Base-by-base conservation (phyloP, 35 echinoderm and acorn worm genomes). In the Acanthaster planci region DNA sequence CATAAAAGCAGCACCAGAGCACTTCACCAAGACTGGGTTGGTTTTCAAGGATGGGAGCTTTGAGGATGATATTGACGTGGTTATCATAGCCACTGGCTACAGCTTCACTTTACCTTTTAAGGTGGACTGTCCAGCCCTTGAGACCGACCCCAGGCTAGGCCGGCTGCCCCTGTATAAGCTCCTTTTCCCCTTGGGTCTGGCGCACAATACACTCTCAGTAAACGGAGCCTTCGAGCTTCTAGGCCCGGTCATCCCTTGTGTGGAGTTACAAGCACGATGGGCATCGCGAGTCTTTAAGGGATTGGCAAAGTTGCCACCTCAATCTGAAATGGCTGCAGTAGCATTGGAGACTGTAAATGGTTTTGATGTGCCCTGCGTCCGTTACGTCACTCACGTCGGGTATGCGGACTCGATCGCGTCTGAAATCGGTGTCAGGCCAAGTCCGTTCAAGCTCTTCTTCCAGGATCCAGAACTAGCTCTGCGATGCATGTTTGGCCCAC, bases 181-280 rank as follows among this genome's bases (percentile, higher is more conserved):
- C 38, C 84, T 95, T 12, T 91, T 90, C 29, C 84, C 89, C 0
- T 67, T 80, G 0, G 32, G 84, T 22, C 12, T 90, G 37, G 30
- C 76, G 55, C 84, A 87, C 37, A 52, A 78, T 5, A 91, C 88
- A 6, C 38, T 95, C 21, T 84, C 88, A 7, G 34, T 90, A 1
- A 80, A 91, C 16, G 88, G 88, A 0, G 52, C 84, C 1, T 57
- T 78, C 7, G 52, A 87, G 23, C 93, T 78, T 0, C 36, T 40
- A 40, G 93, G 93, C 7, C 32, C 93, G 0, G 79, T 88, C 5
- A 95, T 79, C 39, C 85, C 93, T 23, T 58, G 86, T 12, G 77
- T 85, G 38, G 93, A 95, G 75, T 32, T 95, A 1, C 93, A 95
- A 37, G 30, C 52, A 21, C 39, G 93, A 17, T 95, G 93, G 93